Percentiles rank a stretch among this genome's conserved stretches.
Evolutionary conservation across 2,888 invertebrate genomes (phyloP).

Genomic region (Cheilosia urbana): DNA sequence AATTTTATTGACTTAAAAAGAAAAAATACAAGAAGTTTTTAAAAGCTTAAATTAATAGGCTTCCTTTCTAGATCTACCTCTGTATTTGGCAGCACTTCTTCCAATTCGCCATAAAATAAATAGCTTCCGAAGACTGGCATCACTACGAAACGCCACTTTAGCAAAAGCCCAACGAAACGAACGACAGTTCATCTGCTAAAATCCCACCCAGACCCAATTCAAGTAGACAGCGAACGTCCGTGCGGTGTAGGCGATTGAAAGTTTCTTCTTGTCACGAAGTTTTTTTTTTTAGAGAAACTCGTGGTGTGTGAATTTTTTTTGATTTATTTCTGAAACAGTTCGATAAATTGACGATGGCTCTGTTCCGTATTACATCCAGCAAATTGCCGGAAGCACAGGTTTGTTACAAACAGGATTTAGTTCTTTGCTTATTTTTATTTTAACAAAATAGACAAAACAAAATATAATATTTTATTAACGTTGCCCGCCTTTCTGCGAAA

Average conservation of each 20-base stretch:
- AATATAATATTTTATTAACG: not conserved
- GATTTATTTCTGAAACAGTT: conserved; percentile 11
- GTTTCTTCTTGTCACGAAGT: conserved; percentile 37
- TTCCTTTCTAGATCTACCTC: too few species aligned
- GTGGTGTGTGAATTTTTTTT: conserved; percentile 56
- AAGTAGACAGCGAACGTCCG: conserved; percentile 49
- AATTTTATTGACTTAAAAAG: too few species aligned
- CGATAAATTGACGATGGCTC: conserved; percentile 85
- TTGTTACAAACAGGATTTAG: conserved; percentile 76
- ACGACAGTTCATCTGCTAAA: conserved; percentile 24
- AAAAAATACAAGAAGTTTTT: too few species aligned
- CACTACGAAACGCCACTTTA: conserved; percentile 29
- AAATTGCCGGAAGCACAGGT: conserved; percentile 88
- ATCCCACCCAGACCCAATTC: too few species aligned
- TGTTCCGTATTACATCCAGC: conserved; percentile 87
- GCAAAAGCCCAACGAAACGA: conserved; percentile 18
- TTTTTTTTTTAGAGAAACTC: conserved; percentile 34
- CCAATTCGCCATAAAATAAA: conserved; percentile 17
- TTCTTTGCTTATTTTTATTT: not conserved
- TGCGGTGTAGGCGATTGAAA: conserved; percentile 52
- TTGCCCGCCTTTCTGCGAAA: conserved; percentile 22
- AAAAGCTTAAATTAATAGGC: too few species aligned
- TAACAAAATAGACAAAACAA: not conserved
- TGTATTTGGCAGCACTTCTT: not conserved
- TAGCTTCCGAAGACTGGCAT: not conserved